Conservation (phyloP, 2,888 invertebrate species). For the Ethmia dodecea region DNA sequence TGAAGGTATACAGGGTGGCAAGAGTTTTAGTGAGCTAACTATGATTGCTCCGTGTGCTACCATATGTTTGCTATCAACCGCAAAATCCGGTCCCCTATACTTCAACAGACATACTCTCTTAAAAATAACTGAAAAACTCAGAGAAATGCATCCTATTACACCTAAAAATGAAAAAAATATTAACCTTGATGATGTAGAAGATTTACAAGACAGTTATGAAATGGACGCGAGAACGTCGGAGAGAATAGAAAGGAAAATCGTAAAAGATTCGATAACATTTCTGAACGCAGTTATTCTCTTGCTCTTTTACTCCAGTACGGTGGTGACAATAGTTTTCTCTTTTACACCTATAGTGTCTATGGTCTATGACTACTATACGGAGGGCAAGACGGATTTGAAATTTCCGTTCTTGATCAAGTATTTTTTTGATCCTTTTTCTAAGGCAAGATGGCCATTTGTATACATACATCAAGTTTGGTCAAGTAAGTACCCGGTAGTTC, state of each 20-base stretch:
- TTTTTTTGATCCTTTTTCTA: constrained; percentile 37
- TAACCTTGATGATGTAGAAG: background rate
- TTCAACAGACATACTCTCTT: constrained; percentile 28
- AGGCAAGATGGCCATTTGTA: constrained; percentile 33
- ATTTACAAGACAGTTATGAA: background rate
- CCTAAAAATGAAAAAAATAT: background rate
- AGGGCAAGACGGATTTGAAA: constrained; percentile 28
- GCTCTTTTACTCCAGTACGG: constrained; percentile 21
- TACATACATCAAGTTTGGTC: constrained; percentile 47
- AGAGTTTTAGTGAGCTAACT: constrained; percentile 40
- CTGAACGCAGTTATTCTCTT: constrained; percentile 22
- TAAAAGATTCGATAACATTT: constrained; percentile 28
- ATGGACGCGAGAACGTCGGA: background rate
- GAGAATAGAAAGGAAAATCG: constrained; percentile 24
- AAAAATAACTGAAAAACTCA: constrained; percentile 33
- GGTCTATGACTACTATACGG: constrained; percentile 30
- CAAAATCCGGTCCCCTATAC: constrained; percentile 35
- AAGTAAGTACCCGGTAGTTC: constrained; percentile 44
- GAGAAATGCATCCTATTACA: constrained; percentile 33
- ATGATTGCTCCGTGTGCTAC: constrained; percentile 42
- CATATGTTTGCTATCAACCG: constrained; percentile 36
- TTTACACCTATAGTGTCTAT: constrained; percentile 35
- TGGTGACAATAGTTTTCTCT: constrained; percentile 36
- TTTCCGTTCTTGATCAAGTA: constrained; percentile 46
- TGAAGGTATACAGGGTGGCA: constrained; percentile 34